Conservation (phyloP, 2,113 vertebrate genomes). For the Paradisaea rubra region DNA sequence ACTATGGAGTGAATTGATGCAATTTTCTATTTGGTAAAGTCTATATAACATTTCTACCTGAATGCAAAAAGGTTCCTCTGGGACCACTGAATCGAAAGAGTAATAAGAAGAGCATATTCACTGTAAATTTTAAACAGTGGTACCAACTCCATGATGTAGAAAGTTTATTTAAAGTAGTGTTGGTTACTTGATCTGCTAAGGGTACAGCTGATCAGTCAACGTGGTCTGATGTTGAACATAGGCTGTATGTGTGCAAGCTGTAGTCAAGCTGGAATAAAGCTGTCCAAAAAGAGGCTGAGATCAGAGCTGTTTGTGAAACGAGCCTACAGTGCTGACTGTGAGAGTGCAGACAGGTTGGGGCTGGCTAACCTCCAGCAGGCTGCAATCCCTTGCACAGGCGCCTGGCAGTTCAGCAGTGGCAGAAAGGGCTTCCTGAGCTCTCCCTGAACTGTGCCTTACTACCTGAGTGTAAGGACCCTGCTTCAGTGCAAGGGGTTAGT, state of each 20-base stretch:
- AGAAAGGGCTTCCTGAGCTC: background rate
- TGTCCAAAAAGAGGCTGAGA: background rate
- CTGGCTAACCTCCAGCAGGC: background rate
- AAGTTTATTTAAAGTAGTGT: background rate
- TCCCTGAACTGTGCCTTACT: background rate
- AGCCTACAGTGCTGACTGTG: background rate
- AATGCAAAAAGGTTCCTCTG: background rate
- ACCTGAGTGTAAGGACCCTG: background rate
- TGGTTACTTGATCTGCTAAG: background rate
- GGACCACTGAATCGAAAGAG: background rate
- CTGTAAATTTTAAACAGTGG: background rate
- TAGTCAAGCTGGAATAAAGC: background rate
- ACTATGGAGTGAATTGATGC: background rate
- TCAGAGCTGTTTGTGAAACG: fast-evolving
- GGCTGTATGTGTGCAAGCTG: background rate
- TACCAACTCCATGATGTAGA: background rate
- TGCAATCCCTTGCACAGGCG: background rate
- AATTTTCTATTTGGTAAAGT: background rate
- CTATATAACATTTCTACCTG: background rate
- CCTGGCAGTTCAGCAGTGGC: background rate
- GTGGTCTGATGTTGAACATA: background rate
- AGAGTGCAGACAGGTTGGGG: background rate
- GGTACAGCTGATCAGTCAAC: background rate
- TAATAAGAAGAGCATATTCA: background rate
- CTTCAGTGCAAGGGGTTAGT: background rate